These are phyloP conservation scores for Watsonalla binaria DNA, from an alignment of 2,888 invertebrate species.

Conservation along the genomic window DNA sequence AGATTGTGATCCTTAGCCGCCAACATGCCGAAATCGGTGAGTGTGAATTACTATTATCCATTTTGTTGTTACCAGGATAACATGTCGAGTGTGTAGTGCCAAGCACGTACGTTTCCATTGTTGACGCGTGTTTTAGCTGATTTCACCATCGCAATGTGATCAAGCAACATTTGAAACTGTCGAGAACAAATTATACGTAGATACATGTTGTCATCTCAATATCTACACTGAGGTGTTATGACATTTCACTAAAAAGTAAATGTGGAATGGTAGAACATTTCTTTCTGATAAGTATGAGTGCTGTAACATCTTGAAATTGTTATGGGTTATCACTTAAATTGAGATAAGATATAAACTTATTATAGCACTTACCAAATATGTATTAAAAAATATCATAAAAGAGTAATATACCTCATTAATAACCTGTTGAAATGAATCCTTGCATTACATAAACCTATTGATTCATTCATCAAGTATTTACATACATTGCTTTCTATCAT, in stretches of 20 bases:
- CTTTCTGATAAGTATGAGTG: conserved; percentile 26
- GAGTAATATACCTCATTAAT: no score
- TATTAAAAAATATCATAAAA: no score
- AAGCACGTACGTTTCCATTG: conserved; percentile 14
- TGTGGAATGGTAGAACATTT: conserved; percentile 17
- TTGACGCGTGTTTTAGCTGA: conserved; percentile 51
- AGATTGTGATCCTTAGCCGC: conserved; percentile 73
- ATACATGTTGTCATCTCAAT: conserved; percentile 2
- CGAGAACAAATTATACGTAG: conserved; percentile 5
- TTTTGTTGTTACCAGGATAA: conserved; percentile 17
- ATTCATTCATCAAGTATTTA: no score
- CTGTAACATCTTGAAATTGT: conserved; percentile 27
- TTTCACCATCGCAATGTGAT: conserved; percentile 65
- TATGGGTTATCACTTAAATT: conserved; percentile 33
- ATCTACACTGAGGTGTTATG: conserved; percentile 8
- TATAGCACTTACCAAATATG: conserved; percentile 7
- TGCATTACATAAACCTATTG: no score
- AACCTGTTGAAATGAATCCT: no score
- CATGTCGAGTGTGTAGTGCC: conserved; percentile 1
- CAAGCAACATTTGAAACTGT: conserved; percentile 16
- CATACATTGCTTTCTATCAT: no score
- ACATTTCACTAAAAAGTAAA: neutral
- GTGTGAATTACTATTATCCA: conserved; percentile 31
- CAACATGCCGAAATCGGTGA: conserved; percentile 83
- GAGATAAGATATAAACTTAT: conserved; percentile 1